Base-by-base conservation (phyloP, 2,797 vertebrate genomes). In the Hippocampus kuda region DNA sequence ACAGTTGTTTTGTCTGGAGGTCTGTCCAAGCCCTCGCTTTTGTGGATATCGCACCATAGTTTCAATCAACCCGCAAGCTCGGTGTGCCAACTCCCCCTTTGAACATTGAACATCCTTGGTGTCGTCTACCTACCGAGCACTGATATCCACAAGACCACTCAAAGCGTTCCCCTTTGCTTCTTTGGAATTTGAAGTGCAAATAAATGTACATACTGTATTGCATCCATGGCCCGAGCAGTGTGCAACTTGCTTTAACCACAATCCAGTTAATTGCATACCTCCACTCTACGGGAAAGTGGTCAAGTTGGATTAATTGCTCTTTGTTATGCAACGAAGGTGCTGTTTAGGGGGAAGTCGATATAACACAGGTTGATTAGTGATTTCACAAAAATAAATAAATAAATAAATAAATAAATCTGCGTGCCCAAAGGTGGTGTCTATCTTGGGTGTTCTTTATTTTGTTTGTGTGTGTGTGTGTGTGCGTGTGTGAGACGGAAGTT, bases 271-370 rank as follows among this genome's bases (percentile, higher is more conserved):
- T 89, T 80, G 83, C 84, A 89, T 90, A 90, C 6, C 6, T 89
- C 82, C 77, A 76, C 84, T 88, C 81, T 75, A 71, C 86, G 79
- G 76, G 75, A 74, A 82, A 81, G 69, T 68, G 79, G 87, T 81
- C 86, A 78, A 84, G 76, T 83, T 86, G 86, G 85, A 91, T 90
- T 91, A 90, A 92, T 91, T 88, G 88, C 82, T 77, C 82, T 76
- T 63, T 71, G 74, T 84, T 84, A 90, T 89, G 89, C 89, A 92
- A 90, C 89, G 86, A 83, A 79, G 84, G 77, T 76, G 80, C 74
- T 80, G 70, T 85, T 83, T 82, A 87, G 83, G 86, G 85, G 81
- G 71, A 88, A 87, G 85, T 84, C 89, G 88, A 91, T 91, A 86
- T 69, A 30, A 71, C 82, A 75, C 82, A 75, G 76, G 76, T 85